Conservation (phyloP, 1,140 invertebrate genomes). For the Streblospio benedicti region DNA sequence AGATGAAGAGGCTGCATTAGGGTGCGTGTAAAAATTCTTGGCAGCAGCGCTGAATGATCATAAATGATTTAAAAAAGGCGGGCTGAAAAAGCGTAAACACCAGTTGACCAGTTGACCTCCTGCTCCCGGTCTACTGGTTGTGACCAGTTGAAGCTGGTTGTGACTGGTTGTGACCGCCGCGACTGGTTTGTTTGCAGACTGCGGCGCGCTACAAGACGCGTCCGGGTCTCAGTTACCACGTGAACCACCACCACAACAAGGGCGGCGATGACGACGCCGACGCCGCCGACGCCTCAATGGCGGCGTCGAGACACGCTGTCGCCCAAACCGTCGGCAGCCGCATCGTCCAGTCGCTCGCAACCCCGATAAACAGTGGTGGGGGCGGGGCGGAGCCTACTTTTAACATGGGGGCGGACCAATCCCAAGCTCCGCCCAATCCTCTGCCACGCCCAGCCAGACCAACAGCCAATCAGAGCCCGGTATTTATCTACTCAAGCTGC, state of each 20-base stretch:
- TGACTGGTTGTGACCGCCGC: not conserved
- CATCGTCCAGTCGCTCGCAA: no score
- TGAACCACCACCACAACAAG: slow-evolving; percentile 77
- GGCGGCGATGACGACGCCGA: slow-evolving; percentile 45
- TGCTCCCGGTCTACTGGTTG: not conserved
- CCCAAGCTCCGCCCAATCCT: not conserved
- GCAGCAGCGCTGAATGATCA: not conserved
- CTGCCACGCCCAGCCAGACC: slow-evolving; percentile 1
- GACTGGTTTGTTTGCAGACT: slow-evolving; percentile 57
- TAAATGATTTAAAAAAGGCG: not conserved
- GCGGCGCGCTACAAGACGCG: slow-evolving; percentile 93
- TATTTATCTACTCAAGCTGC: no score
- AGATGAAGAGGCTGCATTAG: slow-evolving; percentile 7
- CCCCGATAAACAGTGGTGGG: no score
- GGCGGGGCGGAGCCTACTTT: slow-evolving; percentile 13
- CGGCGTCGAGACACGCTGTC: slow-evolving; percentile 34
- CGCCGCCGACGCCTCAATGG: no score
- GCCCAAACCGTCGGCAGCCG: no score
- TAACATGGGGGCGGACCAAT: not conserved
- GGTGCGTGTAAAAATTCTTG: not conserved
- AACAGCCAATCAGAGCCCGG: no score
- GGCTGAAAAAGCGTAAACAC: not conserved
- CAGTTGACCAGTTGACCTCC: not conserved
- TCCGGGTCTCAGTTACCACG: slow-evolving; percentile 92
- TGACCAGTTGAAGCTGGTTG: not conserved